phyloP scores from a whole-genome alignment of 2,113 vertebrate genomes.

The Nyctereutes procyonoides region DNA sequence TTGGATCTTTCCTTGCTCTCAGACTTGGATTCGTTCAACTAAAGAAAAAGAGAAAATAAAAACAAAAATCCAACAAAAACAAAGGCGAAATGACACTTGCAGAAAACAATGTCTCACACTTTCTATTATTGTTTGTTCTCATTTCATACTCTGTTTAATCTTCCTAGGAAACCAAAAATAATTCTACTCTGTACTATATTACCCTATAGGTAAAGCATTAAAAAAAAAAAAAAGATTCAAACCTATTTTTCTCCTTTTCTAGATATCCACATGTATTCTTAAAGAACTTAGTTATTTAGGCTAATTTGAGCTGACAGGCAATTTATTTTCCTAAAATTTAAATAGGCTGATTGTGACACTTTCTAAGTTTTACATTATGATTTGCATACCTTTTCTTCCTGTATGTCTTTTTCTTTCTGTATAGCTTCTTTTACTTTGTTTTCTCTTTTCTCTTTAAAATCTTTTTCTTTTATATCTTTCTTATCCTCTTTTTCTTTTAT shows the following conservation, averaged over 20 bases:
- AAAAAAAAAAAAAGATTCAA: neutral
- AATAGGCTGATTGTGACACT: conserved; percentile 21
- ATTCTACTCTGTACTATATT: conserved; percentile 9
- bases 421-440: conserved; percentile 89
- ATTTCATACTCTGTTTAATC: neutral
- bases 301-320: neutral
- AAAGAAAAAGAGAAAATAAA: neutral
- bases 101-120: conserved; percentile 31
- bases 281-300: conserved; percentile 24
- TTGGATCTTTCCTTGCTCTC: conserved; percentile 93
- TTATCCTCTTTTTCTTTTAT: conserved; percentile 91
- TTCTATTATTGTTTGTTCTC: conserved; percentile 12
- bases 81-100: neutral
- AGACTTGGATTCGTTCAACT: conserved; percentile 91
- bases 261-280: neutral
- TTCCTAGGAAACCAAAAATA: conserved; percentile 5
- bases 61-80: conserved; percentile 27
- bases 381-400: conserved; percentile 90
- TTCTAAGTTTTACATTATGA: conserved; percentile 64
- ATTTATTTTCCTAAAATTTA: conserved; percentile 66
- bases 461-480: conserved; percentile 88
- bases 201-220: neutral
- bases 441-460: conserved; percentile 93
- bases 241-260: neutral
- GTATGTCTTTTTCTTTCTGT: conserved; percentile 91